Evolutionary conservation across 2,113 vertebrate species (phyloP).

Genomic region (Labeo catla): DNA sequence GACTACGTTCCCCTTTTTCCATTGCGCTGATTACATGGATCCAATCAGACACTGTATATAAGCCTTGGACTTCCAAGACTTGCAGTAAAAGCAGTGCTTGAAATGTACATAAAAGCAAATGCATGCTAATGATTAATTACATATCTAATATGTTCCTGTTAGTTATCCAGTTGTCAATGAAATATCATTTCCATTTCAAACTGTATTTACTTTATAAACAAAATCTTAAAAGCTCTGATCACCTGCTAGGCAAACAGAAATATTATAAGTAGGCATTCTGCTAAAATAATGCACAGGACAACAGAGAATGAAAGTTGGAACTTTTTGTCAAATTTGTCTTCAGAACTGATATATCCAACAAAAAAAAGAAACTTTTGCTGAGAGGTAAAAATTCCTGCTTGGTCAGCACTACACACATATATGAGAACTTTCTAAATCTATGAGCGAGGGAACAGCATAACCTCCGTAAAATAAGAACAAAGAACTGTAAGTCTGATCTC

Average conservation of each 20-base stretch:
- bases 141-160: background rate
- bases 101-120: background rate
- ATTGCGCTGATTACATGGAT: too few species aligned
- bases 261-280: background rate
- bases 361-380: conserved; percentile 46
- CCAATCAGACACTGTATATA: too few species aligned
- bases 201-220: conserved; percentile 9
- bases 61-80: too few species aligned
- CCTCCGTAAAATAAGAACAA: conserved; percentile 16
- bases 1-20: too few species aligned
- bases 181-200: background rate
- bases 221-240: background rate
- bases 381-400: conserved; percentile 24
- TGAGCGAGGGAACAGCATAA: conserved; percentile 34
- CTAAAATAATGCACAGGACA: background rate
- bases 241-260: background rate
- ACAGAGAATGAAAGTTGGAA: background rate
- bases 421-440: conserved; percentile 42
- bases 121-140: background rate
- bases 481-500: conserved; percentile 25
- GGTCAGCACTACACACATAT: conserved; percentile 42
- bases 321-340: conserved; percentile 4
- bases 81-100: background rate
- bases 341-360: conserved; percentile 27
- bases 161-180: conserved; percentile 8